These are phyloP conservation scores for Pitangus sulphuratus DNA, from an alignment of 2,797 vertebrate species.

Conservation along the genomic window DNA sequence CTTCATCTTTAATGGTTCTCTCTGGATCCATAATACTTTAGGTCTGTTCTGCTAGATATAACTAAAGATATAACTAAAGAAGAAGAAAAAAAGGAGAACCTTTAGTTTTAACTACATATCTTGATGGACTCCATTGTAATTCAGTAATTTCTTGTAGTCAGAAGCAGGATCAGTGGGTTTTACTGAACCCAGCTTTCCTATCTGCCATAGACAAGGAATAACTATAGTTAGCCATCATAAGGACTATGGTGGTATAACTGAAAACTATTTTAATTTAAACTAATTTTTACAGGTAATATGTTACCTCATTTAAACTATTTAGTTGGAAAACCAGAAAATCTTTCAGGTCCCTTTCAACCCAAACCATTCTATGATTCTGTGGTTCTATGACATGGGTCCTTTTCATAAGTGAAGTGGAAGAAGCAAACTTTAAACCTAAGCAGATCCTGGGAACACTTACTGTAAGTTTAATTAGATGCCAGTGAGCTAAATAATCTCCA, in stretches of 20 bases:
- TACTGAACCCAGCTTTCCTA: background rate
- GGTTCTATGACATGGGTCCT: background rate
- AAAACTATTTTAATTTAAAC: background rate
- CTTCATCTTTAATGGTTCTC: background rate
- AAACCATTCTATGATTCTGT: background rate
- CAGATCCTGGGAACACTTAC: background rate
- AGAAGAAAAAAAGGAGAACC: background rate
- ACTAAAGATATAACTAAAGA: background rate
- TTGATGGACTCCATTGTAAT: background rate
- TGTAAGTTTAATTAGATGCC: background rate
- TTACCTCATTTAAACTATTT: background rate
- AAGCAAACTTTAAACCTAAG: background rate
- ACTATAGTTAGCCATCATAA: background rate
- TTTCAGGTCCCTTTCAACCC: background rate
- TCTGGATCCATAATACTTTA: background rate
- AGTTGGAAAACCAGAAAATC: background rate
- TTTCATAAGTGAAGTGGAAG: background rate
- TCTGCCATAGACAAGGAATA: background rate
- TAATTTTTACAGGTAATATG: background rate
- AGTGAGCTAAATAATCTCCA: background rate
- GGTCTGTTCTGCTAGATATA: background rate
- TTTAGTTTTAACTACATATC: background rate
- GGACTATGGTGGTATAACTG: background rate
- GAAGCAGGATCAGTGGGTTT: background rate
- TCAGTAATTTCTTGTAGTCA: background rate